Evolutionary conservation across 2,797 vertebrate genomes (phyloP).

Genomic region (Scolopax bukidnonensis): DNA sequence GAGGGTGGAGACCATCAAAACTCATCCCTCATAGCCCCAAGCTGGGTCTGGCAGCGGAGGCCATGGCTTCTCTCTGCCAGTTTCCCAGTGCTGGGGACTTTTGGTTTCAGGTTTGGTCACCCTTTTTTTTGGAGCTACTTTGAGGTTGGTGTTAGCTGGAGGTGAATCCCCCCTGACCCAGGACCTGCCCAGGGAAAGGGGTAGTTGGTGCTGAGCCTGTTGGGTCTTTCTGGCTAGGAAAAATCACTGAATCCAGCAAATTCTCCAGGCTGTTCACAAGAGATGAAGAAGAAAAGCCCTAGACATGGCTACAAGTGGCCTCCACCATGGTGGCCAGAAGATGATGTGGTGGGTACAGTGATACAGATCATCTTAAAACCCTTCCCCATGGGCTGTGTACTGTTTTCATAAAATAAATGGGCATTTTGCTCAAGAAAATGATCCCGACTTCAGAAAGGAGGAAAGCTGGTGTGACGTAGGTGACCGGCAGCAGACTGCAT

Average conservation of each 20-base stretch:
- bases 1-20: not conserved
- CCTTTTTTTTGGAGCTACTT: not conserved
- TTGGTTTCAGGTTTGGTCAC: not conserved
- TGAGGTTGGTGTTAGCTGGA: not conserved
- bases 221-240: not conserved
- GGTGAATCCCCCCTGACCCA: not conserved
- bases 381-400: not conserved
- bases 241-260: not conserved
- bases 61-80: rapidly evolving
- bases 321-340: rapidly evolving
- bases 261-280: not conserved
- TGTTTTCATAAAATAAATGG: not conserved
- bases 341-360: not conserved
- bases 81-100: rapidly evolving
- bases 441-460: not conserved
- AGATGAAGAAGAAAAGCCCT: not conserved
- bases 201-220: not conserved
- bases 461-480: not conserved
- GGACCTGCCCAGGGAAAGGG: not conserved
- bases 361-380: not conserved
- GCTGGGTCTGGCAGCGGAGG: not conserved
- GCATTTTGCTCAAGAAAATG: not conserved
- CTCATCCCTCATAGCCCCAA: not conserved
- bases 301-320: not conserved
- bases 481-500: not conserved